Evolutionary conservation across 2,888 invertebrate species (phyloP), one percentile per base, ranked within the genome.

Genomic region (Mechanitis messenoides): DNA sequence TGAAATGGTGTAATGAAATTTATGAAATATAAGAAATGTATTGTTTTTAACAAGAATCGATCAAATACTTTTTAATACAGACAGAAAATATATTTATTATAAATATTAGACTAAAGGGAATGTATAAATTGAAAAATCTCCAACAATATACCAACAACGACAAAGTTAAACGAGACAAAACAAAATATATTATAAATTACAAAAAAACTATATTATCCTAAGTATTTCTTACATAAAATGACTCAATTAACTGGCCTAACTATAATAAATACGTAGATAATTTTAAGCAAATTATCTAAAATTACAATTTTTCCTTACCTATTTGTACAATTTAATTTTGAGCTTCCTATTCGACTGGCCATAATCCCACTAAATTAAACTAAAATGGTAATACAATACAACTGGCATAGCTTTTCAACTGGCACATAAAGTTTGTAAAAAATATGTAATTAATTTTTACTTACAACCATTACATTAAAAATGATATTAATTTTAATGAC

Each of bases 171-270:
- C 78, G 74, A 76, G 74, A 77, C 75, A 77, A 79, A 73, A 67
- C 63, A 67, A 66, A 66, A 71, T 58, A 59, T 73, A 75, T 72
- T 73, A 75, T 69, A 70, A 68, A 70, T 72, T 77, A 77, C n/a
- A 70, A 76, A 75, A 77, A 75, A 63, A 77, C 20, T 73, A 74
- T 77, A 74, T 73, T 73, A 75, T 66, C 55, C 71, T 76, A 76
- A 12, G 69, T 68, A 63, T 56, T 70, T 69, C 71, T 69, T 69
- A 74, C 65, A 60, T 66, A 78, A 79, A 82, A 84, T 88, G 88
- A 89, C 89, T 89, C 84, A 87, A 81, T 81, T 77, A 85, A 87
- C 87, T 86, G 87, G 86, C 86, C 85, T 88, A 81, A 73, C 84
- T 87, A 86, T 72, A 89, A 89, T 88, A 89, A 89, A 89, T 89